Evolutionary conservation across 2,888 invertebrate genomes (phyloP).

Genomic region (Nephrotoma guestfalica): DNA sequence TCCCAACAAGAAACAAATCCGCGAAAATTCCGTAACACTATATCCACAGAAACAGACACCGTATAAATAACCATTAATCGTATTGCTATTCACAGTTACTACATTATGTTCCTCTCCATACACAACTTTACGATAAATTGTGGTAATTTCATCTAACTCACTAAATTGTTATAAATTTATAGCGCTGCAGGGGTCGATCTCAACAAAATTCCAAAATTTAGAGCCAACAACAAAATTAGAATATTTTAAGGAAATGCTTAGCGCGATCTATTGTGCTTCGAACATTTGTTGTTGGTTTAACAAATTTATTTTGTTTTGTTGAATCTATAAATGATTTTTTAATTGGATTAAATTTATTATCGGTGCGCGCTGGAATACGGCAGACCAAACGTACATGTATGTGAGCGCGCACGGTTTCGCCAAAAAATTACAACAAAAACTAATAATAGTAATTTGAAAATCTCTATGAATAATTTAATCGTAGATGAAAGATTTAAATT

Average conservation of each 20-base stretch:
- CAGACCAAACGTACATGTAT: background rate
- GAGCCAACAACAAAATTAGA: background rate
- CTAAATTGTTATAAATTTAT: background rate
- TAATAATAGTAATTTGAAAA: background rate
- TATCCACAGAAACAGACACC: background rate
- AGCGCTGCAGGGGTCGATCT: background rate
- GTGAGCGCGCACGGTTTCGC: background rate
- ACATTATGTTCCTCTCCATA: background rate
- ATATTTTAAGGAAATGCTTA: background rate
- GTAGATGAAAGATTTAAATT: background rate
- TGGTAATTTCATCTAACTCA: background rate
- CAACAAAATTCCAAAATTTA: background rate
- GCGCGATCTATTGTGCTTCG: background rate
- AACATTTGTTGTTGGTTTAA: background rate
- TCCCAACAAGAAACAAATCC: background rate
- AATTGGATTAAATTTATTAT: background rate
- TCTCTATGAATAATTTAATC: background rate
- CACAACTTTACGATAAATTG: background rate
- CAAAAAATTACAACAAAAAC: background rate
- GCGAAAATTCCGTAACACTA: background rate
- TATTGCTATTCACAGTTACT: background rate
- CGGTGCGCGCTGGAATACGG: background rate
- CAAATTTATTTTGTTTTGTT: background rate
- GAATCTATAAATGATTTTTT: background rate
- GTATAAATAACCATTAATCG: background rate